Evolutionary conservation across 2,797 vertebrate species (phyloP), one percentile per base, ranked within the genome.

Genomic region (Pelobates cultripes): DNA sequence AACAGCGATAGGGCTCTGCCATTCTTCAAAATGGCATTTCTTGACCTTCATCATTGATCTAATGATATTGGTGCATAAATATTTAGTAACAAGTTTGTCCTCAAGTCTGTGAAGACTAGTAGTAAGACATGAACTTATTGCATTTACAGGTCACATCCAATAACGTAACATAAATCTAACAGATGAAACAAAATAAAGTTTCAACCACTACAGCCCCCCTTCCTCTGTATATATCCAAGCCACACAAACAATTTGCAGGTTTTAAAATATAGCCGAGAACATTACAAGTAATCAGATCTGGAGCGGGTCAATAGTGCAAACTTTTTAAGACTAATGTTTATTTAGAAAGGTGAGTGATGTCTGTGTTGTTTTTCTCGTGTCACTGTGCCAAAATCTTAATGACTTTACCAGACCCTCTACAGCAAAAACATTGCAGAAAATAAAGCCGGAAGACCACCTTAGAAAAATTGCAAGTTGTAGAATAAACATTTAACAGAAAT

Each of bases 281-380:
- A 91, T 91, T 87, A 89, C 90, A 94, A 95, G 96, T 96, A 97
- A 97, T 91, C 93, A 91, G 96, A 97, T 95, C 96, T 92, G 76
- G 89, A 88, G 79, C 93, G 91, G 96, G 96, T 97, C 96, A 96
- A 77, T 90, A 93, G 96, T 96, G 95, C 96, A 97, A 97, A 96
- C 96, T 95, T 97, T 97, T 97, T 95, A 97, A 97, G 96, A 97
- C 96, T 97, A 97, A 97, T 97, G 96, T 97, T 97, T 97, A 96
- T 97, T 97, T 97, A 96, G 96, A 97, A 96, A 96, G 96, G 95
- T 96, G 95, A 97, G 95, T 94, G 95, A 94, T 96, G 95, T 96
- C 95, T 95, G 93, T 94, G 91, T 90, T 92, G 93, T 95, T 96
- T 94, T 94, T 93, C 90, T 91, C 91, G 91, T 90, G 92, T 90